Evolutionary conservation across 2,113 vertebrate species (phyloP).

Genomic region (Rhineura floridana): DNA sequence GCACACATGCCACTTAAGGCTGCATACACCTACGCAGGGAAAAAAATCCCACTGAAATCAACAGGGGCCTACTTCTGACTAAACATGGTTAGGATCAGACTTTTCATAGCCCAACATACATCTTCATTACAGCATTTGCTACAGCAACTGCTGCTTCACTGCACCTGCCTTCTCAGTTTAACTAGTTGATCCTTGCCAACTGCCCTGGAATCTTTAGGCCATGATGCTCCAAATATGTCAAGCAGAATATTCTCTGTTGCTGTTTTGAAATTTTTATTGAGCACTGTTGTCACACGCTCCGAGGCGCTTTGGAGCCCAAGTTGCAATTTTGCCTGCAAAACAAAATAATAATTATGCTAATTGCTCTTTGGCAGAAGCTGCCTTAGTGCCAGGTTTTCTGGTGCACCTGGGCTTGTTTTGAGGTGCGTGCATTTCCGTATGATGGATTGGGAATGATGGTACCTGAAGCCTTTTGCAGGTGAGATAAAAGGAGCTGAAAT

Average conservation of each 20-base stretch:
- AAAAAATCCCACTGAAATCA: neutral
- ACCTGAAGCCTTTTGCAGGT: neutral
- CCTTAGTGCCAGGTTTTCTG: slow-evolving; percentile 10
- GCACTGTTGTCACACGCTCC: neutral
- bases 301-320: slow-evolving; percentile 56
- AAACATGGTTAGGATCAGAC: neutral
- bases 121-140: slow-evolving; percentile 40
- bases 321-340: slow-evolving; percentile 45
- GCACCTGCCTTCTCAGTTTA: slow-evolving; percentile 32
- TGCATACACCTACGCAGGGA: neutral
- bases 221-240: slow-evolving; percentile 51
- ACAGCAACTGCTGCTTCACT: too few species aligned
- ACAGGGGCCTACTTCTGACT: neutral
- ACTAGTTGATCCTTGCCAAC: slow-evolving; percentile 56
- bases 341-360: slow-evolving; percentile 67
- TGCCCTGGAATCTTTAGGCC: neutral
- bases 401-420: slow-evolving; percentile 46
- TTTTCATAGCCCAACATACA: too few species aligned
- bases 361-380: slow-evolving; percentile 45
- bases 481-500: neutral
- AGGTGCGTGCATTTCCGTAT: too few species aligned
- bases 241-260: neutral
- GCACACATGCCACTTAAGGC: neutral
- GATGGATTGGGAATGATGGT: neutral
- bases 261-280: slow-evolving; percentile 37